Evolutionary conservation across 1,140 invertebrate genomes (phyloP).

Genomic region (Brachionus angularis): DNA sequence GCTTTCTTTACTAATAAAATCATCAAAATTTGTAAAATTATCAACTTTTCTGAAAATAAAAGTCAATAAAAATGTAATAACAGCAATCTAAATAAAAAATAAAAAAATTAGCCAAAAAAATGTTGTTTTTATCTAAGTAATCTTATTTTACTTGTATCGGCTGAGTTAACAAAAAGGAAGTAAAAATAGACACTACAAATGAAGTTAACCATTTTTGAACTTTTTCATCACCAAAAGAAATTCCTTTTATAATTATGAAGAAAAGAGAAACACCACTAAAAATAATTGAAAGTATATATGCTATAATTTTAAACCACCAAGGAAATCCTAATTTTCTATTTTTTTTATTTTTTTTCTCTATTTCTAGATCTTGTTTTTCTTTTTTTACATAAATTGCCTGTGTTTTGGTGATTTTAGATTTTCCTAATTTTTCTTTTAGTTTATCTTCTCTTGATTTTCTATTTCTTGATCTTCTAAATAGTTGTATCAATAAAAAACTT

Average conservation of each 20-base stretch:
- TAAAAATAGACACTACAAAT: constrained; percentile 61
- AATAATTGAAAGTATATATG: constrained; percentile 59
- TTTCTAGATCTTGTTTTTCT: constrained; percentile 42
- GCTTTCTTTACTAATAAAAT: too few relatives aligned
- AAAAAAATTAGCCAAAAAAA: constrained; percentile 60
- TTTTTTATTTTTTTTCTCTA: neutral
- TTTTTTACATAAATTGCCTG: too few relatives aligned
- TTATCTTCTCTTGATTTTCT: neutral
- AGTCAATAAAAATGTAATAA: neutral
- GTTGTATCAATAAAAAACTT: constrained; percentile 4
- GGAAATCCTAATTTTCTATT: constrained; percentile 53
- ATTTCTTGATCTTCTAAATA: constrained; percentile 23
- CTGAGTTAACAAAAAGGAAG: constrained; percentile 62
- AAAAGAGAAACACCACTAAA: constrained; percentile 56
- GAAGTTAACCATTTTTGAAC: constrained; percentile 63
- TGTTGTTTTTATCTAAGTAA: constrained; percentile 59
- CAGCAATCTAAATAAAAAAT: constrained; percentile 54
- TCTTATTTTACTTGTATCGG: constrained; percentile 61
- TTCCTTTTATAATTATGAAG: constrained; percentile 62
- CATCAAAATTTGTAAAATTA: constrained; percentile 16
- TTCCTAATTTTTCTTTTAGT: neutral
- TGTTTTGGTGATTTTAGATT: constrained; percentile 34
- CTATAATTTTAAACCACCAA: constrained; percentile 60
- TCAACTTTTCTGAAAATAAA: constrained; percentile 1
- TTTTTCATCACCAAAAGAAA: constrained; percentile 62